Conservation (phyloP, 2,888 invertebrate genomes). For the Andrena praecox region DNA sequence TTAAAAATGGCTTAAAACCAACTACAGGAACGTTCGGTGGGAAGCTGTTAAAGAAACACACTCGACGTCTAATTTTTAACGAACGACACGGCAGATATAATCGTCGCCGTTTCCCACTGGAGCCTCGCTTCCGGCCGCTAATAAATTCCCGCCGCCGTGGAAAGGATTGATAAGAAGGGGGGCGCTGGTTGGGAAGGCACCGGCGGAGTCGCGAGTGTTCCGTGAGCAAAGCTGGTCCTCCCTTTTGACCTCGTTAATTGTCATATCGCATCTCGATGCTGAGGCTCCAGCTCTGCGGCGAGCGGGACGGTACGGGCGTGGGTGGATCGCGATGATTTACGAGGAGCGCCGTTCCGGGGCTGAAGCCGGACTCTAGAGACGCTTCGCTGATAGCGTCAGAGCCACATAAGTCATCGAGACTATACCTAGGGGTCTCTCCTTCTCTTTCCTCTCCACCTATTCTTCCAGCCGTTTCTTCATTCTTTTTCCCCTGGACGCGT, state of each 20-base stretch:
- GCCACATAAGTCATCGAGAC: conserved; percentile 85
- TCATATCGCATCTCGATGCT: conserved; percentile 79
- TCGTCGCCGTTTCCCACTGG: conserved; percentile 20
- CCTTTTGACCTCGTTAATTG: conserved; percentile 82
- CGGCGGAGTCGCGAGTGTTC: conserved; percentile 40
- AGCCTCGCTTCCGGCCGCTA: conserved; percentile 26
- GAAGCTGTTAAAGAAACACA: too few relatives aligned
- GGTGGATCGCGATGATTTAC: conserved; percentile 84
- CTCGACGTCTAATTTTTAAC: too few relatives aligned
- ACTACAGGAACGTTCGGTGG: too few relatives aligned
- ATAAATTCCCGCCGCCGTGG: conserved; percentile 37
- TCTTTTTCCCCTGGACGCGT: conserved; percentile 27
- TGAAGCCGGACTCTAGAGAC: conserved; percentile 83
- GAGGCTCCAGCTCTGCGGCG: conserved; percentile 63
- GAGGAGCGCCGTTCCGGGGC: conserved; percentile 81
- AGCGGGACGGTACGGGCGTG: conserved; percentile 74
- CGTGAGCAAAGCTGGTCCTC: conserved; percentile 72
- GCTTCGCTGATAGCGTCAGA: conserved; percentile 84
- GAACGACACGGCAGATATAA: conserved; percentile 7
- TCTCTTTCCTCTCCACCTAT: conserved; percentile 44
- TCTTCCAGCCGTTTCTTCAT: conserved; percentile 24
- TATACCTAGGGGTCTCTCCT: conserved; percentile 79
- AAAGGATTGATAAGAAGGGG: conserved; percentile 51
- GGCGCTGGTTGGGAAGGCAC: conserved; percentile 41
- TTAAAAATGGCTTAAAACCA: too few relatives aligned